Percentiles rank a stretch among this genome's conserved stretches.
phyloP scores from a whole-genome alignment of 92 coral and sea anemone genomes.

The Epizoanthus stellaris region DNA sequence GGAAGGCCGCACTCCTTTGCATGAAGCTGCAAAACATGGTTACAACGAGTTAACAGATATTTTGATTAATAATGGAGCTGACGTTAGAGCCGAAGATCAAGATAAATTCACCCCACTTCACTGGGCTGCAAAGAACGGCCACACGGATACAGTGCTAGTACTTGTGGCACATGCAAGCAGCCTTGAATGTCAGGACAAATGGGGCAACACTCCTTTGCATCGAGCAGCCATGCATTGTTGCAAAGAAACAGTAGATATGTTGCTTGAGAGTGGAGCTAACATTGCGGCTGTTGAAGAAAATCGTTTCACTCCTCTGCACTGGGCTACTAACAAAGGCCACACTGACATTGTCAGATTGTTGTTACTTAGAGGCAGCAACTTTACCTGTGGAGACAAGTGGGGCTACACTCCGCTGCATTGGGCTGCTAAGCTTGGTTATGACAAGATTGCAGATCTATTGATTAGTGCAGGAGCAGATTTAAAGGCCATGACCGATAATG shows the following conservation, averaged over 20 bases:
- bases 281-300: background rate
- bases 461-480: conserved; percentile 9
- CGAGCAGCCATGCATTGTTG: conserved; percentile 11
- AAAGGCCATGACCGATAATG: background rate
- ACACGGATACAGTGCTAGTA: background rate
- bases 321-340: conserved; percentile 13
- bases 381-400: background rate
- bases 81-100: background rate
- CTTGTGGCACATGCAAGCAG: background rate
- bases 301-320: conserved; percentile 11
- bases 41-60: background rate
- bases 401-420: background rate
- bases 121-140: conserved; percentile 25
- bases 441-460: background rate
- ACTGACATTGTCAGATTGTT: background rate
- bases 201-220: background rate
- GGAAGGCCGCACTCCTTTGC: conserved; percentile 17
- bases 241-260: background rate
- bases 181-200: background rate
- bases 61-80: background rate
- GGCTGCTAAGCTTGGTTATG: background rate
- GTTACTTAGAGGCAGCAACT: background rate
- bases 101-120: conserved; percentile 1
- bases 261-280: background rate
- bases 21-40: conserved; percentile 27